Evolutionary conservation across 2,797 vertebrate genomes (phyloP).

Genomic region (Crax fasciolata): DNA sequence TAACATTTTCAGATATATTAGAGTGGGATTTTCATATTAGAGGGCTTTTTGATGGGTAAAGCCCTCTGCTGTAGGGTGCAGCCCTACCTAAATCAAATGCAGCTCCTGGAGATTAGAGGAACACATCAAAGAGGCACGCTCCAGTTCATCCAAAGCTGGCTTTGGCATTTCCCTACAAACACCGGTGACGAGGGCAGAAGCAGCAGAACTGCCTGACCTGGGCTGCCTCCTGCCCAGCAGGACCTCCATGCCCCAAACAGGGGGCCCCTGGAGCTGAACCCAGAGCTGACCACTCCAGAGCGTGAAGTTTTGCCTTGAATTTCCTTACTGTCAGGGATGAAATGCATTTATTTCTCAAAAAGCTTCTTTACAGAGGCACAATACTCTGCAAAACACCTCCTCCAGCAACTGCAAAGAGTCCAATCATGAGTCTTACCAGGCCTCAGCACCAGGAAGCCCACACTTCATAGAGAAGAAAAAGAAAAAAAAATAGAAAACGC

Average conservation of each 20-base stretch:
- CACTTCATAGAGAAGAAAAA: neutral
- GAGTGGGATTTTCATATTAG: neutral
- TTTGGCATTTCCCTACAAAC: accelerated
- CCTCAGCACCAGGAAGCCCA: neutral
- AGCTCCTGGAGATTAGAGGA: conserved; percentile 14
- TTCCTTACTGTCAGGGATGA: neutral
- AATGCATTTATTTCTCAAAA: neutral
- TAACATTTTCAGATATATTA: neutral
- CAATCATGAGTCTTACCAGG: neutral
- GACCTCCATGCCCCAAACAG: neutral
- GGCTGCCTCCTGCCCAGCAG: neutral
- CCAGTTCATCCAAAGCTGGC: neutral
- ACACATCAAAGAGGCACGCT: neutral
- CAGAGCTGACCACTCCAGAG: accelerated
- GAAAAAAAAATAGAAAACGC: neutral
- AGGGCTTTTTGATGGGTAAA: neutral
- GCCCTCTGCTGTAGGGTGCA: neutral
- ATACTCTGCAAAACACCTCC: neutral
- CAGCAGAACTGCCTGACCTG: neutral
- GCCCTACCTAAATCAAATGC: neutral
- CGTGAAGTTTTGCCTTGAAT: neutral
- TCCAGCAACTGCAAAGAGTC: neutral
- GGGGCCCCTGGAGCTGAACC: neutral
- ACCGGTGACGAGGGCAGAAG: neutral
- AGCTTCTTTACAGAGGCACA: neutral